Evolutionary conservation across 2,888 invertebrate species (phyloP).

Genomic region (Portevinia maculata): DNA sequence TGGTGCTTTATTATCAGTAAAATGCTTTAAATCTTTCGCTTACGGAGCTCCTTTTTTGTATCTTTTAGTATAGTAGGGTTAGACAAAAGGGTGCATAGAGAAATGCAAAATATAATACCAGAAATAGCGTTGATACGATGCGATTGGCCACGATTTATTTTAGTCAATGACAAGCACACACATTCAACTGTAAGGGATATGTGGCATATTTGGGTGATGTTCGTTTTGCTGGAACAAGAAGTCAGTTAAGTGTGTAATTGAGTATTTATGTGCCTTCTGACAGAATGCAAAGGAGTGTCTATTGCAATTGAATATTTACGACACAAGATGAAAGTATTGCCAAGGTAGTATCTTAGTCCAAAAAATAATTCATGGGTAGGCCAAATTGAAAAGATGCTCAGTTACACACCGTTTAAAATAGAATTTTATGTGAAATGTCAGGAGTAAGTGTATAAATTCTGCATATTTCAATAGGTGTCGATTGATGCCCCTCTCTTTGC

Average conservation of each 20-base stretch:
- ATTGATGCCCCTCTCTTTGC: too few relatives aligned
- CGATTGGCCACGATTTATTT: constrained; percentile 50
- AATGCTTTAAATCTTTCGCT: constrained; percentile 25
- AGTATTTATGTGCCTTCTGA: constrained; percentile 81
- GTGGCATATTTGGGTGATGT: constrained; percentile 27
- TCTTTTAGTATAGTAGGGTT: constrained; percentile 10
- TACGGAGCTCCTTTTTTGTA: neutral
- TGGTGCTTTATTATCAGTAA: constrained; percentile 56
- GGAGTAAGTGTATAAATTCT: too few relatives aligned
- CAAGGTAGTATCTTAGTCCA: too few relatives aligned
- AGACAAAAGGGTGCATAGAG: neutral
- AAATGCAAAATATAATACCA: constrained; percentile 36
- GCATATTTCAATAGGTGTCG: too few relatives aligned
- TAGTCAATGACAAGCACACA: constrained; percentile 3
- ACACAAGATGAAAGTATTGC: neutral
- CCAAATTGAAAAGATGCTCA: too few relatives aligned
- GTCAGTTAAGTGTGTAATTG: constrained; percentile 82
- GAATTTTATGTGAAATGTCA: too few relatives aligned
- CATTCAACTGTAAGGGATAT: constrained; percentile 35
- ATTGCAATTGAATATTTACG: neutral
- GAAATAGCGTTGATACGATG: constrained; percentile 10
- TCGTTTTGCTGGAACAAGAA: constrained; percentile 44
- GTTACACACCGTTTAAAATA: too few relatives aligned
- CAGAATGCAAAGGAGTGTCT: constrained; percentile 75
- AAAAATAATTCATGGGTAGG: too few relatives aligned